phyloP scores from a whole-genome alignment of 1,140 invertebrate species.

The Theocolax elegans region DNA sequence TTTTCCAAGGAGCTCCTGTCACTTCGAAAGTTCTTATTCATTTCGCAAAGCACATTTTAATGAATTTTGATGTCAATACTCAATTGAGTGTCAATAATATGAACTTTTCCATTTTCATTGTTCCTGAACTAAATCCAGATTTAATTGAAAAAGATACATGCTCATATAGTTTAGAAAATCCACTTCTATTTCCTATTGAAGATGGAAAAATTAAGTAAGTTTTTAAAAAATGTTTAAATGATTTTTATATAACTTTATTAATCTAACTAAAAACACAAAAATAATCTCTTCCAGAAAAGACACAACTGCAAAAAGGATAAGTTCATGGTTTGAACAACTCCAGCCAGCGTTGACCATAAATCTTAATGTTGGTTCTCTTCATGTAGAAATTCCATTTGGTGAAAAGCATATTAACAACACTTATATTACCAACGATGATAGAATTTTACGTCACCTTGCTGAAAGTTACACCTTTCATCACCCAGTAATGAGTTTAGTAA shows the following conservation, averaged over 20 bases:
- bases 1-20: conserved; percentile 52
- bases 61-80: conserved; percentile 48
- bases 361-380: conserved; percentile 59
- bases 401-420: conserved; percentile 36
- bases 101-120: conserved; percentile 56
- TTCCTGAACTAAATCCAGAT: conserved; percentile 56
- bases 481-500: conserved; percentile 44
- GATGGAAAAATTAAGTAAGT: conserved; percentile 26
- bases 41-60: conserved; percentile 55
- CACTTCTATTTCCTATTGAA: conserved; percentile 49
- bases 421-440: conserved; percentile 53
- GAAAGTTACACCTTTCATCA: conserved; percentile 52
- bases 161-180: conserved; percentile 40
- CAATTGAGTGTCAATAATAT: conserved; percentile 51
- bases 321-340: conserved; percentile 56
- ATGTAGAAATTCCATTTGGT: conserved; percentile 61
- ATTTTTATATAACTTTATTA: not conserved
- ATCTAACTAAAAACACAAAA: too few relatives aligned
- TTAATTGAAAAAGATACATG: conserved; percentile 49
- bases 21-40: conserved; percentile 57
- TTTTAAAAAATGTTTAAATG: not conserved
- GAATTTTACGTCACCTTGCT: conserved; percentile 51
- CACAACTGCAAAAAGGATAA: conserved; percentile 50
- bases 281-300: not conserved
- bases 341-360: conserved; percentile 60